Percentiles rank a stretch among this genome's conserved stretches.
Conservation (phyloP, 2,888 invertebrate genomes). For the Drosophila pseudotalamancana region DNA sequence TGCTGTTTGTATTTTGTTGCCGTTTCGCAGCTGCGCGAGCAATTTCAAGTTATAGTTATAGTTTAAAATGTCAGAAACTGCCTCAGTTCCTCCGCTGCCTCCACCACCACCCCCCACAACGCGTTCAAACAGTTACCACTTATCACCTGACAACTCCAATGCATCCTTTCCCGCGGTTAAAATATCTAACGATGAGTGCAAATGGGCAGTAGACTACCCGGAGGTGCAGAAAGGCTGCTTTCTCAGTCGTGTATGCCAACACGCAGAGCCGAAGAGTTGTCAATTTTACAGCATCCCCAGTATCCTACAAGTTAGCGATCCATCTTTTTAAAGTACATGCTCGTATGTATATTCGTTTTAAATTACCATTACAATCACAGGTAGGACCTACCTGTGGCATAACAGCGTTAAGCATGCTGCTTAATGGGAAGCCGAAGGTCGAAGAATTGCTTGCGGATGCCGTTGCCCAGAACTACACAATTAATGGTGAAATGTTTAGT, state of each 20-base stretch:
- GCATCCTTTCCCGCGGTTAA: not conserved
- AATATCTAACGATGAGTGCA: conserved; percentile 82
- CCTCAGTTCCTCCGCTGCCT: conserved; percentile 19
- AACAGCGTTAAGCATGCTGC: conserved; percentile 93
- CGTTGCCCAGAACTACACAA: conserved; percentile 88
- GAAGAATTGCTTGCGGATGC: conserved; percentile 88
- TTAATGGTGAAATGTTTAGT: conserved; percentile 95
- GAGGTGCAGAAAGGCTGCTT: conserved; percentile 87
- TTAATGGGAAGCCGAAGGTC: conserved; percentile 85
- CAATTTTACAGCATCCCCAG: conserved; percentile 83
- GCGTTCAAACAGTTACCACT: accelerated
- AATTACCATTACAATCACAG: conserved; percentile 11
- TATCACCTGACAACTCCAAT: not conserved
- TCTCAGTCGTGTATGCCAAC: conserved; percentile 85
- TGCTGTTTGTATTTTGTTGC: conserved; percentile 19
- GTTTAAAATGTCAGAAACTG: conserved; percentile 28
- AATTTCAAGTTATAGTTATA: not conserved
- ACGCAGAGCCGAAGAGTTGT: conserved; percentile 85
- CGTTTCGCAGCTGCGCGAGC: not conserved
- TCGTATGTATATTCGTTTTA: not conserved
- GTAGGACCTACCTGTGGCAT: conserved; percentile 93
- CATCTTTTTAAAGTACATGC: too few species aligned
- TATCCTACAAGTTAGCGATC: conserved; percentile 71
- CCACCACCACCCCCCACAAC: conserved; percentile 24
- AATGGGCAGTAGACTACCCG: conserved; percentile 86